phyloP scores from a whole-genome alignment of 2,888 invertebrate species.

The Thereva unica region DNA sequence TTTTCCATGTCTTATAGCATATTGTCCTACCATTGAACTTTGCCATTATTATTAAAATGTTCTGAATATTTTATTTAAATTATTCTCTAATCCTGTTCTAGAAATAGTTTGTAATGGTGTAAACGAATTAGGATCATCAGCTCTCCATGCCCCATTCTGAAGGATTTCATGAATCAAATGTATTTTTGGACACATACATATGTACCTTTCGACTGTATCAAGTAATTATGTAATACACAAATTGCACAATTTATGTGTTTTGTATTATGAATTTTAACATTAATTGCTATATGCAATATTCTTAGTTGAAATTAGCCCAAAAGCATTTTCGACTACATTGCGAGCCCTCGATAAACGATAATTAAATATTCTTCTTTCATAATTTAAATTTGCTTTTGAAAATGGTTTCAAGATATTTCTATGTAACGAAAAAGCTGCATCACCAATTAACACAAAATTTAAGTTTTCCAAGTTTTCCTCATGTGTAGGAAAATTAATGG shows the following conservation, averaged over 20 bases:
- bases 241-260: not conserved
- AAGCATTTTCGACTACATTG: constrained; percentile 13
- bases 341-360: constrained; percentile 10
- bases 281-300: constrained; percentile 7
- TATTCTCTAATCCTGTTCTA: not conserved
- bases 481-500: too few relatives aligned
- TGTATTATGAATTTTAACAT: constrained; percentile 1
- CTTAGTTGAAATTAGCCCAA: constrained; percentile 16
- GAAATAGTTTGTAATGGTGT: constrained; percentile 1
- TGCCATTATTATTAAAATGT: constrained; percentile 1
- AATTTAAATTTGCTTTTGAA: constrained; percentile 12
- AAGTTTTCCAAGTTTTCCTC: too few relatives aligned
- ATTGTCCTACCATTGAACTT: constrained; percentile 10
- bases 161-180: constrained; percentile 9
- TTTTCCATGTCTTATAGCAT: constrained; percentile 15
- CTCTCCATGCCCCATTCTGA: not conserved
- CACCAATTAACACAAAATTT: not conserved
- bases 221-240: constrained; percentile 11
- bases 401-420: constrained; percentile 18
- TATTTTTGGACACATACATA: constrained; percentile 14
- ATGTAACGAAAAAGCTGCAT: constrained; percentile 14
- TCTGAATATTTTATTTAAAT: not conserved
- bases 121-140: not conserved
- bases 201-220: constrained; percentile 6
- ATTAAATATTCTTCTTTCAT: constrained; percentile 11